These are phyloP conservation scores for Pammene aurita DNA, from an alignment of 2,888 invertebrate genomes.

Conservation along the genomic window DNA sequence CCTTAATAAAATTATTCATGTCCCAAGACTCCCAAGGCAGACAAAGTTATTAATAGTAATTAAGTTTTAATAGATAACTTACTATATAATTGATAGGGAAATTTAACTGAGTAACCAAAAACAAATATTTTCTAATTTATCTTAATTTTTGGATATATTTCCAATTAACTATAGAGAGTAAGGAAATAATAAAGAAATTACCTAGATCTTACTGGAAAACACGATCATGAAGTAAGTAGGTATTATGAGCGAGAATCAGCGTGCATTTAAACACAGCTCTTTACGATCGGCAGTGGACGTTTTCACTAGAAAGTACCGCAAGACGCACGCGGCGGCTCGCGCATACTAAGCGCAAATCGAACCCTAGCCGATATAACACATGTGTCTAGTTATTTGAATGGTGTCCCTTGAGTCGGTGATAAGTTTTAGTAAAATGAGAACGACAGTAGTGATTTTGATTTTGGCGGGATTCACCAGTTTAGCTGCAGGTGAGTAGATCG, in stretches of 20 bases:
- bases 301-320: conserved; percentile 82
- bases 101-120: no score
- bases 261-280: conserved; percentile 61
- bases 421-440: conserved; percentile 63
- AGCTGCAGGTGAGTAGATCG: conserved; percentile 56
- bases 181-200: no score
- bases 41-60: no score
- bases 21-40: no score
- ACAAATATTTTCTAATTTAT: no score
- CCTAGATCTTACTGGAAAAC: neutral
- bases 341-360: conserved; percentile 75
- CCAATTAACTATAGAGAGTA: no score
- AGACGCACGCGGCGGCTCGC: conserved; percentile 72
- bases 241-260: conserved; percentile 46
- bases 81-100: no score
- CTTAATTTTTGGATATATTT: no score
- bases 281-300: conserved; percentile 56
- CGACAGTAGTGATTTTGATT: conserved; percentile 56
- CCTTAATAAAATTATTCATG: no score
- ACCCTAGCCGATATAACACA: conserved; percentile 67
- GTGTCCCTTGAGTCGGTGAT: conserved; percentile 72
- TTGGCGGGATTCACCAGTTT: conserved; percentile 54
- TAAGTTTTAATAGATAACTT: no score
- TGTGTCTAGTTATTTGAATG: conserved; percentile 73
- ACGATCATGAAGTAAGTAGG: conserved; percentile 7